phyloP scores from a whole-genome alignment of 1,140 invertebrate genomes.

The Diprion similis region DNA sequence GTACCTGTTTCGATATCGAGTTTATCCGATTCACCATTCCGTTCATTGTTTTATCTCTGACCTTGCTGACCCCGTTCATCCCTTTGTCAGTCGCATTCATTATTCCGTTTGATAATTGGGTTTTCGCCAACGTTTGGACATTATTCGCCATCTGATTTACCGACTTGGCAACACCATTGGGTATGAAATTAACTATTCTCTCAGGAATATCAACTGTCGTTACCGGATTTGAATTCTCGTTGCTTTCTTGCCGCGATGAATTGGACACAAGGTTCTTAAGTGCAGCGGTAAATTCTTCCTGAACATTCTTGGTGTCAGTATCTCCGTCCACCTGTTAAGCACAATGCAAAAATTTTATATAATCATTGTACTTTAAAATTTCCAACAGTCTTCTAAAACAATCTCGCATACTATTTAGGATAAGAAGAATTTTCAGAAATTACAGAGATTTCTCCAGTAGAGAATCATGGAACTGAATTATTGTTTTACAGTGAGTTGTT shows the following conservation, averaged over 20 bases:
- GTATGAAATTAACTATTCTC: neutral
- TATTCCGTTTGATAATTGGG: neutral
- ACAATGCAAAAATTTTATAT: slow-evolving; percentile 25
- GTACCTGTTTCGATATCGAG: slow-evolving; percentile 15
- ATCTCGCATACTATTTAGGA: too few species aligned
- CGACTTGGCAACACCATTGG: neutral
- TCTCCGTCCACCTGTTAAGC: slow-evolving; percentile 77
- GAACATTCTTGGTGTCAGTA: slow-evolving; percentile 76
- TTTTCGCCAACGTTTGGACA: neutral
- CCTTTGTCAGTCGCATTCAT: neutral
- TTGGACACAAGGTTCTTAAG: slow-evolving; percentile 51
- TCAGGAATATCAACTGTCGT: neutral
- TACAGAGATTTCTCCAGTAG: too few species aligned
- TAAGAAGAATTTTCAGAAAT: too few species aligned
- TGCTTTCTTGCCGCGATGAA: neutral
- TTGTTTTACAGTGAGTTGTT: too few species aligned
- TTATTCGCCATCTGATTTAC: neutral
- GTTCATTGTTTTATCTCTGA: neutral
- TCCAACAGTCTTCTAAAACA: too few species aligned
- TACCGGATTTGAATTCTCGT: neutral
- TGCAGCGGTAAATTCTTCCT: slow-evolving; percentile 75
- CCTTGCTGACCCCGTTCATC: neutral
- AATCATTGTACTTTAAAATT: neutral
- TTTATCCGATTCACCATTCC: neutral
- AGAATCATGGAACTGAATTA: too few species aligned